Conservation (phyloP, 92 coral and sea anemone genomes). For the Umimayanthus chanpuru region DNA sequence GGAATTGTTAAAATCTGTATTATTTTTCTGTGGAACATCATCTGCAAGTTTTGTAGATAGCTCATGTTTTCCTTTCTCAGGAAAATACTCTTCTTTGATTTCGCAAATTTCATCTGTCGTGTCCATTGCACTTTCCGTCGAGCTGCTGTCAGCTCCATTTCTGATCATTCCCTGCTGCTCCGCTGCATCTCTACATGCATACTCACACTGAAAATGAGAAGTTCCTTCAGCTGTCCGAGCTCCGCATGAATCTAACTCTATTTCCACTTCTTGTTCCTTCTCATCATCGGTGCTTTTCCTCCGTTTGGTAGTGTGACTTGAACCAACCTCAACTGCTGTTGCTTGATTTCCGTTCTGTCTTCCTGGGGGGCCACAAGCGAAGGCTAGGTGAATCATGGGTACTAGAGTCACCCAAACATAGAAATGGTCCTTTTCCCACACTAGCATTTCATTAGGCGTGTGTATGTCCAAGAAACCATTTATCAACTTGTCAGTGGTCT, state of each 20-base stretch:
- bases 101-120: background rate
- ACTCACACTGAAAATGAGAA: background rate
- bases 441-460: constrained; percentile 56
- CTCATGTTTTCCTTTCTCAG: background rate
- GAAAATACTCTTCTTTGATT: background rate
- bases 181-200: background rate
- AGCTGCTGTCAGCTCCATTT: background rate
- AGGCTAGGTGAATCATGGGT: constrained; percentile 83
- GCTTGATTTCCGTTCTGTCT: background rate
- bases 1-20: background rate
- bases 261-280: background rate
- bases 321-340: background rate
- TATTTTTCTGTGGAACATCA: background rate
- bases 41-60: background rate
- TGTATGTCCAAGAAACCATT: constrained; percentile 59
- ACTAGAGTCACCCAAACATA: constrained; percentile 93
- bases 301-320: background rate
- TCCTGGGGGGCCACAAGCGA: constrained; percentile 59
- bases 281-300: background rate
- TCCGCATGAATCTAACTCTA: background rate
- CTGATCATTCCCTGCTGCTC: background rate
- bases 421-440: constrained; percentile 56
- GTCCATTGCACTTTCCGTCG: background rate
- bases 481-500: constrained; percentile 62
- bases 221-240: background rate